Evolutionary conservation across 2,113 vertebrate genomes (phyloP).

Genomic region (Accipiter cooperii): DNA sequence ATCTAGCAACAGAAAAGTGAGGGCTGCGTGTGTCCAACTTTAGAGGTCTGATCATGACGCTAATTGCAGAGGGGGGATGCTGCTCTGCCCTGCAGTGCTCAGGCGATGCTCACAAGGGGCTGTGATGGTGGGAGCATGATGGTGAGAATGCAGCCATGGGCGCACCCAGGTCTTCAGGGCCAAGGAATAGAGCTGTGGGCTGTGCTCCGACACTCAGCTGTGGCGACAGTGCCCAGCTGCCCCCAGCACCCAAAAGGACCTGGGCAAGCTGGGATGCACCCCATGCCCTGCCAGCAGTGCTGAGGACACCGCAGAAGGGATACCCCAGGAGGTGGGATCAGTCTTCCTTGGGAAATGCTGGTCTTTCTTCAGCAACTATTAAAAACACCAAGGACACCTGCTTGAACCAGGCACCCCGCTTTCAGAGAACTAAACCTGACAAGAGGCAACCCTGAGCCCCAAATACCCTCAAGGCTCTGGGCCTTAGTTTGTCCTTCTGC

Average conservation of each 20-base stretch:
- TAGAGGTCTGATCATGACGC: not conserved
- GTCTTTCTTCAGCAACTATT: not conserved
- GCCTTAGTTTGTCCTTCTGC: not conserved
- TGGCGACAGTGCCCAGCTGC: not conserved
- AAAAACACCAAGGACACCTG: not conserved
- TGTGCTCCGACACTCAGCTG: not conserved
- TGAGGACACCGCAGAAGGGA: not conserved
- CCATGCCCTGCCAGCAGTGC: not conserved
- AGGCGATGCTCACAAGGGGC: not conserved
- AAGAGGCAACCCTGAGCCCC: not conserved
- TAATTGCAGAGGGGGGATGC: not conserved
- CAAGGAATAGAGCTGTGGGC: not conserved
- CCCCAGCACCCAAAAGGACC: not conserved
- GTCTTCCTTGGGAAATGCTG: not conserved
- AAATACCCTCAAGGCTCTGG: not conserved
- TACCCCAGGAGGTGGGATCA: not conserved
- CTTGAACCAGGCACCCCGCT: not conserved
- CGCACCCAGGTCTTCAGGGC: not conserved
- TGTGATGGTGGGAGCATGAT: too few relatives aligned
- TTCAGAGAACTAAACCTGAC: not conserved
- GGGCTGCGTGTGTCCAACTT: rapidly evolving
- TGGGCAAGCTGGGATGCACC: not conserved
- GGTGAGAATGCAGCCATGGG: not conserved
- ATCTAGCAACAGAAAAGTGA: not conserved
- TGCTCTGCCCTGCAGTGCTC: not conserved